Evolutionary conservation across 2,888 invertebrate genomes (phyloP), one percentile per base, ranked within the genome.

Genomic region (Digitonthophagus gazella): DNA sequence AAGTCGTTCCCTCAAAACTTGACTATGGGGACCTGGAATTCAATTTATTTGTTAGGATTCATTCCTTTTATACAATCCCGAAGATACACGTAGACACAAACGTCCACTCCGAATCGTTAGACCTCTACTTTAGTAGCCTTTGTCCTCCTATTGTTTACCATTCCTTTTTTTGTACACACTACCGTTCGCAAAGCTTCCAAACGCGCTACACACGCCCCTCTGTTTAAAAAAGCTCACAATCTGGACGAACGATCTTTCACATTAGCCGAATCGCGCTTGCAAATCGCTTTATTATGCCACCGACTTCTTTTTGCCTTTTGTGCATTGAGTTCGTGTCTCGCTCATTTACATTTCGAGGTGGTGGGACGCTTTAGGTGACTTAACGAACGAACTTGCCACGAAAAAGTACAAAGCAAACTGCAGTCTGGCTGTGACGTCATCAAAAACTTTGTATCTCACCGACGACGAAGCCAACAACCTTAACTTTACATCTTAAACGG

Each of bases 201-300:
- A 1, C 28, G 28, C 11, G 3, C 11, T 11, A 44, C 6, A 44
- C 28, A 44, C 28, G 28, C 28, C 28, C 28, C 28, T 11, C 11
- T 44, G 28, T 44, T 44, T 44, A 44, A 44, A 44, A 44, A 44
- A 11, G 8, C 11, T 11, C 8, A 44, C 28, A 44, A 44, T 44
- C 28, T 44, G 28, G 28, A 44, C 28, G 28, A 11, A 2, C 28
- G 61, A 61, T 61, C 61, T 61, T 20, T 18, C 14, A 20, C 61
- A 61, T 61, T 61, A 61, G 61, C 61, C 61, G 61, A 61, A 61
- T 61, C 61, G 61, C 18, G 61, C 61, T 61, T 61, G 61, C 61
- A 61, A 61, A 61, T 61, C 61, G 61, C 61, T 61, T 61, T 61
- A 61, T 61, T 61, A 61, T 61, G 19, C 61, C 61, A n/a, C 19